Base-by-base conservation (phyloP, 1,140 invertebrate genomes). In the Ephestia elutella region DNA sequence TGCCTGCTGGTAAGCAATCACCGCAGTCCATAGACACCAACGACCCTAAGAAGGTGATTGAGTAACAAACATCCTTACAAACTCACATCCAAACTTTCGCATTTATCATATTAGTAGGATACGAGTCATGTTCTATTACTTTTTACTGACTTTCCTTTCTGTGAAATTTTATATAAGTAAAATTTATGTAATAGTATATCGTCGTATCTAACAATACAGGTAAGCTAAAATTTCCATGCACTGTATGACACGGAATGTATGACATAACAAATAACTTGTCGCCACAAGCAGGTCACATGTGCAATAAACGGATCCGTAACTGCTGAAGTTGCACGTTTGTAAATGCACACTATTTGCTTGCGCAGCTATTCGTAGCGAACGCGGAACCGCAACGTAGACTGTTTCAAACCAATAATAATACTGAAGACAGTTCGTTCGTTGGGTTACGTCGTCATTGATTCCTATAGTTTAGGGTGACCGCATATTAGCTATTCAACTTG, bases 391-490 rank as follows among this genome's bases (percentile, higher is more conserved):
- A 49, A 53, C 56, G 62, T 56, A 20, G 56, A 51, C 51, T 61
- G 62, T 66, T 70, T 64, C 59, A 44, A 59, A 59, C 63, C 62
- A 56, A 63, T 70, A 73, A 73, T 73, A 70, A 66, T 68, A 68
- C 56, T 66, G 61, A 73, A 73, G 70, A 73, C 64, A 66, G 57
- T 49, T 53, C 57, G 63, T n/a, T n/a, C n/a, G 21, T 25, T 25
- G 21, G 21, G 21, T 25, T 25, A 25, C 2, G 9, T 32, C 30
- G 30, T n/a, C n/a, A 32, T 8, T 10, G 4, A 7, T 10, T 8
- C 30, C 9, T 5, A 11, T 28, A 3, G 3, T 28, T 5, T 28
- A 32, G 11, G 11, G 30, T 32, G 30, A 32, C 30, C 11, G 30
- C 11, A 32, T 32, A 32, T 32, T 1, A 11, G 11, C 30, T 32